phyloP scores from a whole-genome alignment of 1,140 invertebrate genomes.

The Acyrthosiphon pisum region DNA sequence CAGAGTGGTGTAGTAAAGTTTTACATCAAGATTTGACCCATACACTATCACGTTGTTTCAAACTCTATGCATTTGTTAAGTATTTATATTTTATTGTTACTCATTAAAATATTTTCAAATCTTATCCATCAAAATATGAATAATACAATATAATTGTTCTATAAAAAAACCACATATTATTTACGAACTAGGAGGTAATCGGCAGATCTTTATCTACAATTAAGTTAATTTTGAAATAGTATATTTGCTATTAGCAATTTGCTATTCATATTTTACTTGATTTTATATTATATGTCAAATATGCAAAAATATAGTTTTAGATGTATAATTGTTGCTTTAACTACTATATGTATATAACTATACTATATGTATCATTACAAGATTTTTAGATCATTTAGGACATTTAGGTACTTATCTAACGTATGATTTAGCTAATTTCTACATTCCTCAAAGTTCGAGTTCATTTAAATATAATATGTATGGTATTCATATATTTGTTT shows the following conservation, averaged over 20 bases:
- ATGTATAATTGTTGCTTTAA: background rate
- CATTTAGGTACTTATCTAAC: background rate
- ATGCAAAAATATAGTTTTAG: background rate
- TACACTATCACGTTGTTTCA: background rate
- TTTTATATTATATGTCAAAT: background rate
- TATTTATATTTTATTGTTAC: background rate
- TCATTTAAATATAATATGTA: background rate
- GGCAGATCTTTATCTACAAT: too few species aligned
- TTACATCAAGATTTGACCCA: background rate
- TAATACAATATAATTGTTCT: too few species aligned
- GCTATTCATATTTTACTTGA: background rate
- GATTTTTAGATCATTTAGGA: background rate
- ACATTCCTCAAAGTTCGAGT: background rate
- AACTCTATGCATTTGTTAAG: background rate
- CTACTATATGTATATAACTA: too few species aligned
- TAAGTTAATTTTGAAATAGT: background rate
- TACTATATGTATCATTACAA: background rate
- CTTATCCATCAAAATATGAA: too few species aligned
- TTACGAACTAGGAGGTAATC: too few species aligned
- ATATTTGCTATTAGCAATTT: background rate
- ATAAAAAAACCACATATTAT: too few species aligned
- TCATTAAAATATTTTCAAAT: background rate
- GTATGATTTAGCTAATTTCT: background rate
- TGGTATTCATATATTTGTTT: background rate
- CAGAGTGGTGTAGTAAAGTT: background rate